Percentiles rank a stretch among this genome's conserved stretches.
Conservation (phyloP, 2,113 vertebrate genomes). For the Empidonax traillii region DNA sequence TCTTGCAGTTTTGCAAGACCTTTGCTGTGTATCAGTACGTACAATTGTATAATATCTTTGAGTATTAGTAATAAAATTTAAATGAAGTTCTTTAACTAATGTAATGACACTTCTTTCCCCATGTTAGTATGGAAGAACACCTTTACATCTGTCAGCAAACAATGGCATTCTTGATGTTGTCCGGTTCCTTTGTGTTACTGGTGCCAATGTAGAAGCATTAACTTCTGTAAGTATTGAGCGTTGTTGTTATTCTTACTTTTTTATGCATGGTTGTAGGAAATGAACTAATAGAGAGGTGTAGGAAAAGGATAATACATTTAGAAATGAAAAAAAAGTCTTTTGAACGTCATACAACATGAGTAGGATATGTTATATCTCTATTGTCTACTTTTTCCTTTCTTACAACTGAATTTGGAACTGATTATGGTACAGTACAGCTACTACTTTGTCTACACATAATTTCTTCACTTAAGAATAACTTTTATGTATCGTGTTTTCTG, state of each 20-base stretch:
- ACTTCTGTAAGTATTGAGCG: constrained; percentile 81
- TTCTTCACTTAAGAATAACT: not conserved
- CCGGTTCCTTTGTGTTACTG: constrained; percentile 88
- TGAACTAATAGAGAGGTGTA: rapidly evolving
- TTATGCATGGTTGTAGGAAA: not conserved
- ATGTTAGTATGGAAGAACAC: constrained; percentile 86
- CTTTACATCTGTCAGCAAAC: constrained; percentile 91
- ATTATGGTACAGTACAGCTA: not conserved
- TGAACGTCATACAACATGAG: not conserved
- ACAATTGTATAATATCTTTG: not conserved
- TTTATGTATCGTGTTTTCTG: not conserved
- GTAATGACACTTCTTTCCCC: not conserved
- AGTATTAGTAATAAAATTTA: not conserved
- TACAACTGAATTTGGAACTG: not conserved
- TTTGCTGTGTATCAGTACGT: not conserved
- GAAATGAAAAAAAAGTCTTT: not conserved
- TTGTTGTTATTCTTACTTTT: not conserved
- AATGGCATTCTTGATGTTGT: constrained; percentile 93
- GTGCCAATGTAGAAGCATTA: constrained; percentile 89
- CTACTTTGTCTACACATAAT: not conserved
- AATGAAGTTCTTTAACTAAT: not conserved
- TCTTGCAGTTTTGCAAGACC: not conserved
- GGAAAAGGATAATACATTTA: not conserved
- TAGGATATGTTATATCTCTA: not conserved
- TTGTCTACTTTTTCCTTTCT: not conserved